phyloP scores from a whole-genome alignment of 2,888 invertebrate genomes.

The Lumbricus terrestris region DNA sequence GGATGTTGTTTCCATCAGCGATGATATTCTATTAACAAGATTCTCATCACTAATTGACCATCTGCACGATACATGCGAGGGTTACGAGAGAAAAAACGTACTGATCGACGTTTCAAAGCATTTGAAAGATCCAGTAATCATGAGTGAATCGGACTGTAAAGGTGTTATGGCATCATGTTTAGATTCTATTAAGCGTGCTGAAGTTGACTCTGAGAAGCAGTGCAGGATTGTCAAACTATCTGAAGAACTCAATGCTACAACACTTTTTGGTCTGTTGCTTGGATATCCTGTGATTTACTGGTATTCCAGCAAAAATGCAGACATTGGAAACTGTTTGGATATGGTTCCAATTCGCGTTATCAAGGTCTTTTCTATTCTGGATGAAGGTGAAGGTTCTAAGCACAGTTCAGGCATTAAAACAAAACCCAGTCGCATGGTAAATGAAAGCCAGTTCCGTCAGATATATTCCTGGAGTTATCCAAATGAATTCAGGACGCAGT shows the following conservation, averaged over 20 bases:
- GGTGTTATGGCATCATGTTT: background rate
- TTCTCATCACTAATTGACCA: background rate
- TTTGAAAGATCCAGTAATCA: slow-evolving; percentile 3
- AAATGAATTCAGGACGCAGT: background rate
- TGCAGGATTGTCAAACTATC: background rate
- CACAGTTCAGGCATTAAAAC: background rate
- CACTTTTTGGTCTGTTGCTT: background rate
- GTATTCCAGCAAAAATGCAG: background rate
- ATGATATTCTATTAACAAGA: background rate
- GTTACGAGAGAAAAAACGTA: background rate
- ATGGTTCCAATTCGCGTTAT: background rate
- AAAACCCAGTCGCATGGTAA: background rate
- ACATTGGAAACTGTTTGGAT: background rate
- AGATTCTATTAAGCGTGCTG: background rate
- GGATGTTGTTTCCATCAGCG: background rate
- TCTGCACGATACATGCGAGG: background rate
- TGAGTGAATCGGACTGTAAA: slow-evolving; percentile 3
- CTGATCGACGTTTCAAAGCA: slow-evolving; percentile 3
- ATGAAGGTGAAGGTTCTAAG: background rate
- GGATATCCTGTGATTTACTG: background rate
- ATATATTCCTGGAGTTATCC: background rate
- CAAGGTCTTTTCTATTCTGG: background rate
- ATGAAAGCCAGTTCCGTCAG: background rate
- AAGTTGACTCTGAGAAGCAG: background rate
- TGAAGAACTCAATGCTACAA: background rate